phyloP scores from a whole-genome alignment of 2,797 vertebrate species.

The Natrix natrix region DNA sequence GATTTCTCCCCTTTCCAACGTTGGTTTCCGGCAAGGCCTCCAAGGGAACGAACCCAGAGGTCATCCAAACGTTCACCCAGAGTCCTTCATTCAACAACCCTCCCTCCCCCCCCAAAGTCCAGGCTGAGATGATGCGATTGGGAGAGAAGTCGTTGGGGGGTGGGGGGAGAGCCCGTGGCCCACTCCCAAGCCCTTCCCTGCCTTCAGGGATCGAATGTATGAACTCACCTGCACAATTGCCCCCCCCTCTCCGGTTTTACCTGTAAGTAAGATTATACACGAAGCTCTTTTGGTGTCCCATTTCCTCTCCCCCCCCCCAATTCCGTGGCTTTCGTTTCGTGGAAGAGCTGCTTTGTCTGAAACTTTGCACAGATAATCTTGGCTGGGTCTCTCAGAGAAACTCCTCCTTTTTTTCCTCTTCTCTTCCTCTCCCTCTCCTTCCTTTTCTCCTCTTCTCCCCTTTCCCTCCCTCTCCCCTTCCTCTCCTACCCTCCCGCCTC shows the following conservation, averaged over 20 bases:
- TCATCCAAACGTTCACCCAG: background rate
- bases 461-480: background rate
- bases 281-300: conserved; percentile 1
- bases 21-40: background rate
- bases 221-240: conserved; percentile 1
- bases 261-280: background rate
- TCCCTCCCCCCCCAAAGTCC: background rate
- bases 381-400: conserved; percentile 48
- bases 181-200: background rate
- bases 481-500: conserved; percentile 36
- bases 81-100: background rate
- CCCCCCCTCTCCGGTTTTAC: conserved; percentile 8
- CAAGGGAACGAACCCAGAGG: background rate
- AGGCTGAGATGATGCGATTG: background rate
- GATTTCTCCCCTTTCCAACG: background rate
- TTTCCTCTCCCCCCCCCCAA: background rate
- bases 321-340: conserved; percentile 48
- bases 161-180: background rate
- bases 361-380: conserved; percentile 53
- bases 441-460: background rate
- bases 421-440: conserved; percentile 49
- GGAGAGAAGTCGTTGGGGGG: background rate
- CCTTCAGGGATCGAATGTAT: background rate
- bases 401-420: conserved; percentile 31
- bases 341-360: conserved; percentile 44